Conservation (phyloP, 2,113 vertebrate genomes). For the Empidonax traillii region DNA sequence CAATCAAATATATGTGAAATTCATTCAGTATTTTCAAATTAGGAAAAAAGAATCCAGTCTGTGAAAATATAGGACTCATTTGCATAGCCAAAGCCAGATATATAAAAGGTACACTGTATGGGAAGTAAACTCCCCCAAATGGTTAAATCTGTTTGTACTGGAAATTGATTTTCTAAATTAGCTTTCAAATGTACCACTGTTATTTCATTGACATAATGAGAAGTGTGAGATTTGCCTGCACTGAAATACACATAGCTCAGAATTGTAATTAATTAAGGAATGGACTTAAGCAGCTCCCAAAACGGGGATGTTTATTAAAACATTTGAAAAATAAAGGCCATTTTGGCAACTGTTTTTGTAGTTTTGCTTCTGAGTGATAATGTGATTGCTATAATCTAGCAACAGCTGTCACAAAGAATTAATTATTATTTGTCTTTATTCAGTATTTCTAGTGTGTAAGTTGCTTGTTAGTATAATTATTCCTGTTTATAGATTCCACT, state of each 20-base stretch:
- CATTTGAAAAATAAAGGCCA: neutral
- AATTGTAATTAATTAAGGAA: neutral
- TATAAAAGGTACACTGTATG: neutral
- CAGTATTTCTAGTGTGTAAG: neutral
- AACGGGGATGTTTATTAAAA: conserved; percentile 11
- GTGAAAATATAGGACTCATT: neutral
- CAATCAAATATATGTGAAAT: neutral
- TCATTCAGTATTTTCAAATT: neutral
- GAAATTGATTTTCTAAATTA: neutral
- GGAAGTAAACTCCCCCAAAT: neutral
- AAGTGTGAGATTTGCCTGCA: neutral
- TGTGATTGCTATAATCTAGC: conserved; percentile 30
- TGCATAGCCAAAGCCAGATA: neutral
- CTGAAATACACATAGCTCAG: neutral
- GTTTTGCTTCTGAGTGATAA: neutral
- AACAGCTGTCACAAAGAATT: conserved; percentile 36
- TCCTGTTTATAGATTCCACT: neutral
- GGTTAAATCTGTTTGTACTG: neutral
- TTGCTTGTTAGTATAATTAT: conserved; percentile 35
- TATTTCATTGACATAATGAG: neutral
- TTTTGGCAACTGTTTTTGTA: neutral
- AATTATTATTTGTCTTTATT: conserved; percentile 50
- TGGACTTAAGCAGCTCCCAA: neutral
- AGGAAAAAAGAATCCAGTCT: neutral
- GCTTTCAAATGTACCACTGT: neutral